Conservation (phyloP, 2,888 invertebrate genomes). For the Hanleya hanleyi region DNA sequence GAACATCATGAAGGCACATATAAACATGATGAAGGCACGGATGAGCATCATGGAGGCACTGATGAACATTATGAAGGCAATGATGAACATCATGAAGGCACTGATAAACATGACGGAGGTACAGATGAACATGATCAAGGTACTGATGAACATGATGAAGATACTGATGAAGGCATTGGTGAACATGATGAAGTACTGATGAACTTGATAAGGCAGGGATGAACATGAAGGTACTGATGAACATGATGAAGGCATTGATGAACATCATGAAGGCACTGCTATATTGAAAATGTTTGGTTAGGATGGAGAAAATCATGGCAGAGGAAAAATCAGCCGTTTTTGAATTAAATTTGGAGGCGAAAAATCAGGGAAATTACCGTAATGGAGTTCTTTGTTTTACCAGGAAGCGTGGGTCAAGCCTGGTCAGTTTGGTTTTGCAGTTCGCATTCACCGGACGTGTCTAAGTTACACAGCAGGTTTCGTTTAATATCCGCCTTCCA, state of each 20-base stretch:
- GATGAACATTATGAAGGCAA: not conserved
- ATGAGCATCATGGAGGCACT: not conserved
- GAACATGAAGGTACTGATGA: not conserved
- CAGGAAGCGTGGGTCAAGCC: too few relatives aligned
- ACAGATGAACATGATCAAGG: not conserved
- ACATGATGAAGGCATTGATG: not conserved
- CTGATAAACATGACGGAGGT: not conserved
- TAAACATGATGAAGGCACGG: not conserved
- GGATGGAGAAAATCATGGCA: too few relatives aligned
- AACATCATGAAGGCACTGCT: not conserved
- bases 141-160: not conserved
- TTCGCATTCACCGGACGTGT: too few relatives aligned
- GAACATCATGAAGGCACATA: not conserved
- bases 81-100: not conserved
- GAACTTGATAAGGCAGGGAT: not conserved
- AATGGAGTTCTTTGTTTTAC: too few relatives aligned
- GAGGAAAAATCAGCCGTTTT: too few relatives aligned
- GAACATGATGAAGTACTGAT: not conserved
- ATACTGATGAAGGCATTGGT: not conserved
- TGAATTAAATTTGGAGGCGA: too few relatives aligned
- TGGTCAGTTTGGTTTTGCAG: too few relatives aligned
- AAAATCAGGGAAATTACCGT: too few relatives aligned
- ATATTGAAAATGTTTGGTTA: too few relatives aligned
- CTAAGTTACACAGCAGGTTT: too few relatives aligned
- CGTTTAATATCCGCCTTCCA: too few relatives aligned